Evolutionary conservation across 1,140 invertebrate genomes (phyloP).

Genomic region (Drosophila kikkawai): DNA sequence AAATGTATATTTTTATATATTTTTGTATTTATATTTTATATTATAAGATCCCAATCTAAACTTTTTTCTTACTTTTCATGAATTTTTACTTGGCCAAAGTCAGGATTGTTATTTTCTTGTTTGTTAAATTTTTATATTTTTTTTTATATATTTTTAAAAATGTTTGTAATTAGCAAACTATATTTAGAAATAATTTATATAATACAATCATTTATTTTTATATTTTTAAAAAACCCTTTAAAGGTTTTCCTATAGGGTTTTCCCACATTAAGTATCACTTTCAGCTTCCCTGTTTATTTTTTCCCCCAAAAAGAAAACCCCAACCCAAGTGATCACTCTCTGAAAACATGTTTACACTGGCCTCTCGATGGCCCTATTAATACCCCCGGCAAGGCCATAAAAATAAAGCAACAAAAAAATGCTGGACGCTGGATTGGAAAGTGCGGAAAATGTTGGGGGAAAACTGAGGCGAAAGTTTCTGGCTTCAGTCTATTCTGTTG

Average conservation of each 20-base stretch:
- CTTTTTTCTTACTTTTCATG: too few relatives aligned
- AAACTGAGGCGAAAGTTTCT: constrained; percentile 42
- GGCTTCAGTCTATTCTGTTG: constrained; percentile 25
- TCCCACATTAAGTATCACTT: neutral
- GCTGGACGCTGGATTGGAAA: neutral
- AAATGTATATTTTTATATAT: too few relatives aligned
- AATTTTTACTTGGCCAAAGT: too few relatives aligned
- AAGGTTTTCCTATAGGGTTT: neutral
- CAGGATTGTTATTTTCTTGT: too few relatives aligned
- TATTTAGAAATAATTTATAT: too few relatives aligned
- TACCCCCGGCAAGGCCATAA: neutral
- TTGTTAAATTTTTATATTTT: too few relatives aligned
- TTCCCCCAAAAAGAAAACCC: neutral
- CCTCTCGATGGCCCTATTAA: neutral
- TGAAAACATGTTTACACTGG: constrained; percentile 1
- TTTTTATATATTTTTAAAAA: too few relatives aligned
- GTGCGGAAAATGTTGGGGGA: neutral
- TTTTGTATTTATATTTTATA: too few relatives aligned
- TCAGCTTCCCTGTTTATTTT: neutral
- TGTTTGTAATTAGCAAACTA: too few relatives aligned
- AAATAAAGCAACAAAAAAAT: neutral
- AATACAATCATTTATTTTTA: too few relatives aligned
- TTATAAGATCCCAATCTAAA: too few relatives aligned
- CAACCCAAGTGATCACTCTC: neutral
- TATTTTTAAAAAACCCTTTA: neutral